phyloP scores from a whole-genome alignment of 1,140 invertebrate species.

The Monomorium pharaonis region DNA sequence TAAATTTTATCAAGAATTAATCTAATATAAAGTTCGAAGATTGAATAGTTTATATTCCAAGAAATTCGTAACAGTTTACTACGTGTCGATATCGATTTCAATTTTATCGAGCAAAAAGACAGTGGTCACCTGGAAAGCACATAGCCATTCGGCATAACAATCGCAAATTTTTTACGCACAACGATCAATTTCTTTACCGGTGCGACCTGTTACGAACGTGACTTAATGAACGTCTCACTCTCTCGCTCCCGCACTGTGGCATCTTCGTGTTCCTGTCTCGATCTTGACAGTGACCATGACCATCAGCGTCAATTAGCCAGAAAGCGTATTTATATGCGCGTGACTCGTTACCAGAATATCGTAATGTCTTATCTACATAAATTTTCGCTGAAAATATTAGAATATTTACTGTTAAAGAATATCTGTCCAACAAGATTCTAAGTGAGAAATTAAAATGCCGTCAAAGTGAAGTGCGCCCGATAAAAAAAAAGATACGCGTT shows the following conservation, averaged over 20 bases:
- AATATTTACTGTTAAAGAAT: not conserved
- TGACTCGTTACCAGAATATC: not conserved
- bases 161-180: not conserved
- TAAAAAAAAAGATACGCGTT: not conserved
- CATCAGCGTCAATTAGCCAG: slow-evolving; percentile 73
- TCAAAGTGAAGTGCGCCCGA: not conserved
- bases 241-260: slow-evolving; percentile 50
- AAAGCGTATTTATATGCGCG: not conserved
- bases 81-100: not conserved
- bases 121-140: too few relatives aligned
- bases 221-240: slow-evolving; percentile 55
- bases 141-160: slow-evolving; percentile 15
- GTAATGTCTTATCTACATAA: not conserved
- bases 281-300: slow-evolving; percentile 81
- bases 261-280: slow-evolving; percentile 65
- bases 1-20: not conserved
- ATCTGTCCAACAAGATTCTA: not conserved
- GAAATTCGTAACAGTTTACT: not conserved
- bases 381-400: not conserved
- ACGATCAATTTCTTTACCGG: not conserved
- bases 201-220: not conserved
- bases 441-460: not conserved
- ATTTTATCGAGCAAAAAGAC: not conserved
- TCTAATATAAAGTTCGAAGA: not conserved
- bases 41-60: not conserved